phyloP scores from a whole-genome alignment of 2,113 vertebrate genomes.

The Nanger granti region DNA sequence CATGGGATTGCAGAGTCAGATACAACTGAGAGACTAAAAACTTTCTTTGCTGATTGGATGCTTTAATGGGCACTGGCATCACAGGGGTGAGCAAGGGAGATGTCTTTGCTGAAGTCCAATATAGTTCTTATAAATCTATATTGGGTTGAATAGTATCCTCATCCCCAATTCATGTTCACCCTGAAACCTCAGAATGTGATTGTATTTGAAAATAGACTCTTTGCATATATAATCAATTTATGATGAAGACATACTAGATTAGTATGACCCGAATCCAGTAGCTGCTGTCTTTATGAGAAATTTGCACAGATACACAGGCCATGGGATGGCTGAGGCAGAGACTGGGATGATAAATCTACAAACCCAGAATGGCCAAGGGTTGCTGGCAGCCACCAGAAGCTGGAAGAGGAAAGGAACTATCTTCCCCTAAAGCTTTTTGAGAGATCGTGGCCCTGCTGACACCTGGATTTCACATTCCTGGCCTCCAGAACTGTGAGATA shows the following conservation, averaged over 20 bases:
- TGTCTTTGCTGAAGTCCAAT: not conserved
- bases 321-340: not conserved
- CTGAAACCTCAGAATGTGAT: not conserved
- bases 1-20: not conserved
- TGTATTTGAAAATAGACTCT: not conserved
- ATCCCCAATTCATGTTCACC: not conserved
- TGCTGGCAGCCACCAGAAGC: not conserved
- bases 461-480: not conserved
- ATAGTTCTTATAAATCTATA: not conserved
- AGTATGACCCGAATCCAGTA: not conserved
- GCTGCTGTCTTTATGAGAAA: not conserved
- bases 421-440: not conserved
- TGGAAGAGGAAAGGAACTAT: not conserved
- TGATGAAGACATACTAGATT: not conserved
- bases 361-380: not conserved
- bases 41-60: not conserved
- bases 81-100: not conserved
- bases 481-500: not conserved
- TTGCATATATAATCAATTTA: not conserved
- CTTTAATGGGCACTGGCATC: not conserved
- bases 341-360: not conserved
- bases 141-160: not conserved
- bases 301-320: not conserved
- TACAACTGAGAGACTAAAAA: not conserved
- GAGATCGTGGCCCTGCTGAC: not conserved